These are phyloP conservation scores for Ataeniobius toweri DNA, from an alignment of 2,797 vertebrate species.

Conservation along the genomic window DNA sequence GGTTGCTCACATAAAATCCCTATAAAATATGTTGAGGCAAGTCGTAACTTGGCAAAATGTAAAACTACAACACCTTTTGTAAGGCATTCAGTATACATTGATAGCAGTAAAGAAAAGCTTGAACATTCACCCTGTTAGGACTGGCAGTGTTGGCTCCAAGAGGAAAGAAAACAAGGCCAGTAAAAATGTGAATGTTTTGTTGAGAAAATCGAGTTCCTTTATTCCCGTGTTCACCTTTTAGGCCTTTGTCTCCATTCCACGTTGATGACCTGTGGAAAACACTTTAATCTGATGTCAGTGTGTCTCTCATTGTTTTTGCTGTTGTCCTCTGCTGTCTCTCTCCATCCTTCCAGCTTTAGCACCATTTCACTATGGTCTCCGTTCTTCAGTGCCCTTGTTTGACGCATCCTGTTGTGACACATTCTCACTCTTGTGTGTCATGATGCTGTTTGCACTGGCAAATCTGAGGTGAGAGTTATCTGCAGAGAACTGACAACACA, in stretches of 20 bases:
- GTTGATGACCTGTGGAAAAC: background rate
- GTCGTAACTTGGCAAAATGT: too few species aligned
- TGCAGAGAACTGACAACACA: background rate
- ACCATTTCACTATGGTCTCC: constrained; percentile 41
- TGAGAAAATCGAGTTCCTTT: background rate
- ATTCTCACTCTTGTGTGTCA: constrained; percentile 15
- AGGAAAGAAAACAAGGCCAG: background rate
- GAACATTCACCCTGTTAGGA: background rate
- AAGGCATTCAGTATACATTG: background rate
- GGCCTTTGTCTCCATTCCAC: background rate
- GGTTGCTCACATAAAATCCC: too few species aligned
- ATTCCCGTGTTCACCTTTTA: background rate
- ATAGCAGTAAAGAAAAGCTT: background rate
- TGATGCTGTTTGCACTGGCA: constrained; percentile 24
- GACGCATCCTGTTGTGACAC: constrained; percentile 24
- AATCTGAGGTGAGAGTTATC: constrained; percentile 25
- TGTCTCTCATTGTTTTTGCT: constrained; percentile 9
- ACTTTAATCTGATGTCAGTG: constrained; percentile 1
- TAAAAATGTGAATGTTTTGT: background rate
- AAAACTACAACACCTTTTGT: background rate
- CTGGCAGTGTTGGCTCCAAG: background rate
- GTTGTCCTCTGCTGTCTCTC: constrained; percentile 2
- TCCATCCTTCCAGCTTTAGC: constrained; percentile 45
- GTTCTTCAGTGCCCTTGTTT: constrained; percentile 27
- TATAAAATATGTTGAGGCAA: too few species aligned